Evolutionary conservation across 2,797 vertebrate species (phyloP), one percentile per base, ranked within the genome.

Genomic region (Halcyon chelicuti): DNA sequence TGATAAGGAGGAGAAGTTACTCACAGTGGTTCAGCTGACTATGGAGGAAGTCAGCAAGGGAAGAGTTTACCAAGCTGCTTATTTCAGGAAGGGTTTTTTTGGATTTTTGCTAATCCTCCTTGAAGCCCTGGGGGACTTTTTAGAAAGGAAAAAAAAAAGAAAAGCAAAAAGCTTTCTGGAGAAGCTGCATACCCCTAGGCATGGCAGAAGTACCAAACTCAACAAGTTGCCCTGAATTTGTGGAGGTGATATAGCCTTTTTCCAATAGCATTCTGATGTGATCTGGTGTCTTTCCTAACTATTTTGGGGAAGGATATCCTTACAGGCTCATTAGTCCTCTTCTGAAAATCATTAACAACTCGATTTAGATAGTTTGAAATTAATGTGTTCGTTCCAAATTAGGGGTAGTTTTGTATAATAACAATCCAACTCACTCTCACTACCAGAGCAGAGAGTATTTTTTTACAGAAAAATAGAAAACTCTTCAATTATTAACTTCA

Each of bases 1-100:
- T 60, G 91, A 91, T 88, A 93, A 93, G 76, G 68, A 90, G 35
- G 39, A 83, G 35, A 84, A 92, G 60, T 81, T 81, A 55, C 60
- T 85, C 63, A 37, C 15, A 77, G 81, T 16, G 14, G n/a, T 73
- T 90, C 74, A 40, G 47, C 14, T 93, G 62, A 92, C 65, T 81
- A 10, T 5, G 28, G 78, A 88, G 35, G 35, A 95, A 91, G 57
- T 77, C 75, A 94, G 73, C 47, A 82, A 93, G 54, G 54, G 63
- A 90, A 67, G n/a, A 51, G 46, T 66, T 94, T 88, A 86, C 52
- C 75, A 80, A 88, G 65, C 61, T 60, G 35, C 83, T 94, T 86
- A 88, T 77, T 94, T 93, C 52, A 91, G 6, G 1, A 71, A 57
- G 20, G 26, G 14, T 16, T 31, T 44, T 84, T 77, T 14, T 54